Evolutionary conservation across 1,140 invertebrate genomes (phyloP).

Genomic region (Drosophila serrata): DNA sequence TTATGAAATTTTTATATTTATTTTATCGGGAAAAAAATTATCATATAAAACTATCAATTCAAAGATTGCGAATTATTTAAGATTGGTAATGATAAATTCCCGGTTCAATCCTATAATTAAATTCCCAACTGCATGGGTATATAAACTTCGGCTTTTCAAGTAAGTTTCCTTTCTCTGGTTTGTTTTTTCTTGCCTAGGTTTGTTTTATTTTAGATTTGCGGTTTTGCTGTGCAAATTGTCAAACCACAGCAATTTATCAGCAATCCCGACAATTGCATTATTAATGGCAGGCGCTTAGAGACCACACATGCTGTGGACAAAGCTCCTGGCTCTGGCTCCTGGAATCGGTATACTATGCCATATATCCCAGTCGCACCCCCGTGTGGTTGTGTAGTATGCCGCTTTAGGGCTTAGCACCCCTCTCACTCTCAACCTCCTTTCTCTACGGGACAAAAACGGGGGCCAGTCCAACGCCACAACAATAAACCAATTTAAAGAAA

Average conservation of each 20-base stretch:
- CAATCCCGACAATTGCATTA: constrained; percentile 72
- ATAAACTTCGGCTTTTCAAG: no score
- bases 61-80: no score
- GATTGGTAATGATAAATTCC: no score
- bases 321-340: constrained; percentile 20
- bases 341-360: constrained; percentile 12
- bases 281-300: constrained; percentile 76
- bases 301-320: constrained; percentile 58
- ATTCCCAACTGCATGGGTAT: no score
- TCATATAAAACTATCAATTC: no score
- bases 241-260: constrained; percentile 79
- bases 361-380: constrained; percentile 17
- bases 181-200: constrained; percentile 7
- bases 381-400: constrained; percentile 39
- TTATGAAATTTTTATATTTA: no score
- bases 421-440: neutral
- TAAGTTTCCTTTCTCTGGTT: neutral
- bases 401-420: constrained; percentile 50
- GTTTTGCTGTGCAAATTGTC: constrained; percentile 69
- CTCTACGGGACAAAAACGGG: neutral
- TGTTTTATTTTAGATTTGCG: constrained; percentile 38
- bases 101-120: no score
- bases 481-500: constrained; percentile 83
- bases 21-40: no score
- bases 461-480: constrained; percentile 52